Base-by-base conservation (phyloP, 2,113 vertebrate genomes). In the Halichoerus grypus region DNA sequence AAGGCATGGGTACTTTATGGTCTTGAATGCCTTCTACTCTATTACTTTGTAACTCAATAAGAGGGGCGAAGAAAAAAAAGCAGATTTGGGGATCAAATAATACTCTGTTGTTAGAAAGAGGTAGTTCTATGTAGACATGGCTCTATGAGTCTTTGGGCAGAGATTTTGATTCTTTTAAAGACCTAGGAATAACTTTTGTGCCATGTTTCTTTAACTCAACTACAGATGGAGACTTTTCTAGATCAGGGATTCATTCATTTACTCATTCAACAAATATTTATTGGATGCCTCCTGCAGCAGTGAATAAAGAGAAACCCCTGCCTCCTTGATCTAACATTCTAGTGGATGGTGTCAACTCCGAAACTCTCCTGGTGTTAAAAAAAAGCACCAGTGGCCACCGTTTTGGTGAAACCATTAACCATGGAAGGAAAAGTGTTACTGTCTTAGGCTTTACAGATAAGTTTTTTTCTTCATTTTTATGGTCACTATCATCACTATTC, bases 241-340 rank as follows among this genome's bases (percentile, higher is more conserved):
- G n/a, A 80, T 61, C 5, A 92, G 39, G n/a, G 16, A 65, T 88
- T 72, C 39, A 84, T 49, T 90, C 49, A 67, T 61, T 93, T 14
- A 80, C 14, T 96, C 33, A 91, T 63, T 80, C 79, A 85, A 92
- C 42, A 82, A 57, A 46, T 87, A 86, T 72, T 87, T 77, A 77
- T 49, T 83, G 36, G 19, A 49, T 57, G 57, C 21, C 39, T 93
- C 3, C 7, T n/a, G 19, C 5, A 85, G 8, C 4, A 81, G 36
- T 63, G 72, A 97, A 72, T 4, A 84, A 57, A 84, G 63, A 53
- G 9, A 86, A 46, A 61, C 5, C 16, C 8, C 9, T 65, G 67
- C 2, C 15, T 72, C 80, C 14, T 80, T 81, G 46, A 53, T 36
- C 4, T 42, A 67, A 81, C 12, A 26, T 33, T 81, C 71, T 88